A percentile compares a stretch with the other conserved stretches of the same genome.
phyloP scores from a whole-genome alignment of 2,888 invertebrate species.

The Scelioninae gen. 2 region DNA sequence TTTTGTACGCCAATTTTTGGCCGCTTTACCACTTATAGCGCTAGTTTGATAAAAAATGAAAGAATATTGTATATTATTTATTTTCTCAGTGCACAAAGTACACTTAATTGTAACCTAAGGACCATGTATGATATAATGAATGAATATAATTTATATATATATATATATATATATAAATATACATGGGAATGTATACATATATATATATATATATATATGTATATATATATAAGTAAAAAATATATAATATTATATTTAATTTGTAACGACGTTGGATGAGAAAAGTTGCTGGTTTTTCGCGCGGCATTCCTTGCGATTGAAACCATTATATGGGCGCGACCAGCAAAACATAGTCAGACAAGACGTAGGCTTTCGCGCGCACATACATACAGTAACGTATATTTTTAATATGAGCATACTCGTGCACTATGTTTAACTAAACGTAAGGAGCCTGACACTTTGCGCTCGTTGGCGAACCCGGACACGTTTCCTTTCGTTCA shows the following conservation, averaged over 20 bases:
- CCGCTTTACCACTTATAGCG: no score
- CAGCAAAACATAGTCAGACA: constrained; percentile 33
- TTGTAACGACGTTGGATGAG: constrained; percentile 1
- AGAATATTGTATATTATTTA: no score
- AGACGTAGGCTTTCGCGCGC: constrained; percentile 61
- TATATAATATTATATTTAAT: constrained; percentile 10
- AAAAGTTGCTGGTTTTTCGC: neutral
- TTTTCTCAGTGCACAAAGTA: no score
- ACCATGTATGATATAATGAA: constrained; percentile 28
- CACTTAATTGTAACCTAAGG: constrained; percentile 25
- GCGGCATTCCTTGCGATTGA: no score
- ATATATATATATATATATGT: no score
- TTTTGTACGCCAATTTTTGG: no score
- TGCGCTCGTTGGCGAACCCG: constrained; percentile 59
- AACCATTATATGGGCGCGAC: constrained; percentile 5
- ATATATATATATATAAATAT: no score
- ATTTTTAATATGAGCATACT: constrained; percentile 71
- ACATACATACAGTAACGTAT: constrained; percentile 71
- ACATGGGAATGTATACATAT: no score
- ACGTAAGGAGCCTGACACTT: constrained; percentile 36
- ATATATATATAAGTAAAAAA: no score
- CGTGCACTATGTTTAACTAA: constrained; percentile 62
- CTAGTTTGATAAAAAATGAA: no score
- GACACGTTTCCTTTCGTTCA: constrained; percentile 23
- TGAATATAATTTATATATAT: constrained; percentile 37